Conservation (phyloP, 1,140 invertebrate species). For the Drosophila obscura region DNA sequence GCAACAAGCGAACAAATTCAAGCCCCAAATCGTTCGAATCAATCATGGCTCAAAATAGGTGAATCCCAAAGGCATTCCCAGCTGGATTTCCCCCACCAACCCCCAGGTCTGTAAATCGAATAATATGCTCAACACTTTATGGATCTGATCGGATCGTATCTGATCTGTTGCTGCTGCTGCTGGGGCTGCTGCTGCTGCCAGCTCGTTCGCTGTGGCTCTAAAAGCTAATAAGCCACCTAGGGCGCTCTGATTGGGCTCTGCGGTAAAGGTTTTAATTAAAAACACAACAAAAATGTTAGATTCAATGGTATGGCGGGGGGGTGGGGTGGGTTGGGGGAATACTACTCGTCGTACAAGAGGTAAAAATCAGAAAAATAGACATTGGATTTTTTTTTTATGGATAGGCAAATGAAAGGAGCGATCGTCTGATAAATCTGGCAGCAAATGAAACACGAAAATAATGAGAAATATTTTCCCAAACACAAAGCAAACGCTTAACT, state of each 20-base stretch:
- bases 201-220: conserved; percentile 62
- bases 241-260: conserved; percentile 78
- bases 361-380: conserved; percentile 48
- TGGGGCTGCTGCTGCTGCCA: background rate
- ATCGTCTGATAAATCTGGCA: conserved; percentile 67
- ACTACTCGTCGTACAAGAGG: conserved; percentile 12
- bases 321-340: too few relatives aligned
- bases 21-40: conserved; percentile 68
- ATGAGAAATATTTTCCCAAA: conserved; percentile 74
- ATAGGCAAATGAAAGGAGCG: conserved; percentile 48
- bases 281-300: conserved; percentile 53
- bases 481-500: conserved; percentile 66
- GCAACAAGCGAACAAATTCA: conserved; percentile 50
- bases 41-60: conserved; percentile 59
- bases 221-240: conserved; percentile 83
- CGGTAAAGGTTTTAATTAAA: conserved; percentile 79
- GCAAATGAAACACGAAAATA: conserved; percentile 80
- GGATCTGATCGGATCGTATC: conserved; percentile 27
- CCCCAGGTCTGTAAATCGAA: conserved; percentile 42
- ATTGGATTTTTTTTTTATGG: conserved; percentile 7
- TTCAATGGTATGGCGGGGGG: background rate
- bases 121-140: conserved; percentile 75
- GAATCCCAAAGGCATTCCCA: conserved; percentile 14
- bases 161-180: too few relatives aligned
- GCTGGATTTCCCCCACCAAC: conserved; percentile 5